Evolutionary conservation across 2,888 invertebrate species (phyloP).

Genomic region (Agrochola litura): DNA sequence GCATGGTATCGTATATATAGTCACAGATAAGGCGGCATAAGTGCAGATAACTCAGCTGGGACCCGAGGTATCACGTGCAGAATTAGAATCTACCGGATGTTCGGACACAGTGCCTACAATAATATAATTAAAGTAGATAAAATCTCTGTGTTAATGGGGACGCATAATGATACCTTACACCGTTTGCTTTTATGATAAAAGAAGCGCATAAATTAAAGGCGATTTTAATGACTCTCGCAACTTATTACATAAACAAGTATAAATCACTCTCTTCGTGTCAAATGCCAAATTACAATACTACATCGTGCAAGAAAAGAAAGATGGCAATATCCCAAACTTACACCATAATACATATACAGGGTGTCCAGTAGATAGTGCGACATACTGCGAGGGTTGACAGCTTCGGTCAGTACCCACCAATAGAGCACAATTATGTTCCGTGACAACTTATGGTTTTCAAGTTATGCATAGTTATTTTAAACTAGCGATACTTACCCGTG

Average conservation of each 20-base stretch:
- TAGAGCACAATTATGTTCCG: too few species aligned
- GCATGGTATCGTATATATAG: too few species aligned
- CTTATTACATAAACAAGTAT: background rate
- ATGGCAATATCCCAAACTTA: background rate
- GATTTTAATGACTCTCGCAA: background rate
- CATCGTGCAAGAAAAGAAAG: background rate
- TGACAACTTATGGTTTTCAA: too few species aligned
- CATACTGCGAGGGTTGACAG: too few species aligned
- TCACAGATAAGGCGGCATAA: background rate
- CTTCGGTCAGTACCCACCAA: too few species aligned
- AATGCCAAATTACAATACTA: too few species aligned
- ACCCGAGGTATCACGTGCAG: too few species aligned
- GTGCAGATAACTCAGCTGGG: background rate
- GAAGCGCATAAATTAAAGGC: background rate
- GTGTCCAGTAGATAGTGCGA: background rate
- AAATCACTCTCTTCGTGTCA: too few species aligned
- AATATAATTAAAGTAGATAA: conserved; percentile 32
- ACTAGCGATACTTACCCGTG: too few species aligned
- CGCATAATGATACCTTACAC: conserved; percentile 3
- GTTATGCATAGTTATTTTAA: too few species aligned
- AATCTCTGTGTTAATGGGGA: conserved; percentile 6
- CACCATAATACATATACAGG: background rate
- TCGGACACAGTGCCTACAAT: conserved; percentile 2
- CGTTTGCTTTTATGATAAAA: conserved; percentile 6
- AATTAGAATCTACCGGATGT: conserved; percentile 28